Base-by-base conservation (phyloP, 2,113 vertebrate species). In the Azemiops feae region DNA sequence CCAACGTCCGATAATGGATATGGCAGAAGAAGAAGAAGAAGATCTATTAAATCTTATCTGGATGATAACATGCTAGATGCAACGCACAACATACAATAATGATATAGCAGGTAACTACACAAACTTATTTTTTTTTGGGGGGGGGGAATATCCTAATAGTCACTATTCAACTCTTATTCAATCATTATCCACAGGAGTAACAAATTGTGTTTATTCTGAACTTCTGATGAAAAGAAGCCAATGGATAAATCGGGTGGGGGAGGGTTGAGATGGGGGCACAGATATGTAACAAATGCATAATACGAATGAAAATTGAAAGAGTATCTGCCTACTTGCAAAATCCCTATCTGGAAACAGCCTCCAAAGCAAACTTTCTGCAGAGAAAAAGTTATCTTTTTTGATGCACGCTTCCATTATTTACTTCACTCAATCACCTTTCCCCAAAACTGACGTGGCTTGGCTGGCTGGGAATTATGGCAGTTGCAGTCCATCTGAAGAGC, bases 341-440 rank as follows among this genome's bases (percentile, higher is more conserved):
- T 58, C 58, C 39, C 53, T 1, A 50, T 58, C 92, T 18, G 52
- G 52, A 39, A 92, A 69, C 88, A 55, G 88, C 3, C 60, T 45
- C 86, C 60, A 90, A 95, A 95, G 54, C 4, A 34, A 7, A 57
- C 74, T 92, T 85, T 87, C 1, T 53, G 18, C 74, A 95, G 87
- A 94, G 23, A 0, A 0, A 95, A 53, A 88, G 4, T 45, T 45
- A 92, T 58, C 81, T 5, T 3, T 3, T 89, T 34, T 85, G 43
- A 50, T 47, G 9, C 39, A 52, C 52, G 87, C 27, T 93, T 45
- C 34, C 18, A 47, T 81, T 85, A 92, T 27, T 7, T 20, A 52
- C 52, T 27, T 39, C 85, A 20, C 90, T 89, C 53, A n/a, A 89
- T 81, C 0, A 1, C 18, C 18, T 81, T 34, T 0, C 34, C 34